Evolutionary conservation across 2,113 vertebrate species (phyloP).

Genomic region (Bufo bufo): DNA sequence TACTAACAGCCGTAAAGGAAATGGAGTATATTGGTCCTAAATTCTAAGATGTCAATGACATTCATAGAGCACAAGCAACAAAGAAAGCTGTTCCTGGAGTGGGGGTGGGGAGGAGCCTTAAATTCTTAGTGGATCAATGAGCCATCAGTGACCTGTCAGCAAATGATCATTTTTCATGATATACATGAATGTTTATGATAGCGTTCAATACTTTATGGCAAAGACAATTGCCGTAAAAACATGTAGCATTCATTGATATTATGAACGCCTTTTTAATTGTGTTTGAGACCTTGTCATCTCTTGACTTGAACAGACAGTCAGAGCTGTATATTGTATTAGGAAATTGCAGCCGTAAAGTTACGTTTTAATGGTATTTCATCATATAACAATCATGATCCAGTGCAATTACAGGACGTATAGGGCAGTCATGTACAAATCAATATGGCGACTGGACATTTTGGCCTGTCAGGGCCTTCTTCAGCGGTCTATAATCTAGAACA

Average conservation of each 20-base stretch:
- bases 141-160: neutral
- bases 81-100: neutral
- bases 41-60: neutral
- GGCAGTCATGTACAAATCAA: no score
- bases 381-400: no score
- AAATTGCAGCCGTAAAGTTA: no score
- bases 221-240: neutral
- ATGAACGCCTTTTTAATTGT: no score
- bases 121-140: neutral
- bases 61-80: neutral
- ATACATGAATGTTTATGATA: neutral
- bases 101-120: neutral
- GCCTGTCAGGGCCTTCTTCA: no score
- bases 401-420: no score
- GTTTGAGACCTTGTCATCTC: no score
- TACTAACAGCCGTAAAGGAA: neutral
- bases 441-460: no score
- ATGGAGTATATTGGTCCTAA: neutral
- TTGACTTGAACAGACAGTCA: no score
- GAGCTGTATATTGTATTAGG: neutral
- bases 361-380: no score
- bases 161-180: neutral
- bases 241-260: no score
- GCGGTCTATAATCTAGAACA: no score
- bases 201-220: neutral